These are phyloP conservation scores for Melanostoma mellinum DNA, from an alignment of 2,888 invertebrate species.

Conservation along the genomic window DNA sequence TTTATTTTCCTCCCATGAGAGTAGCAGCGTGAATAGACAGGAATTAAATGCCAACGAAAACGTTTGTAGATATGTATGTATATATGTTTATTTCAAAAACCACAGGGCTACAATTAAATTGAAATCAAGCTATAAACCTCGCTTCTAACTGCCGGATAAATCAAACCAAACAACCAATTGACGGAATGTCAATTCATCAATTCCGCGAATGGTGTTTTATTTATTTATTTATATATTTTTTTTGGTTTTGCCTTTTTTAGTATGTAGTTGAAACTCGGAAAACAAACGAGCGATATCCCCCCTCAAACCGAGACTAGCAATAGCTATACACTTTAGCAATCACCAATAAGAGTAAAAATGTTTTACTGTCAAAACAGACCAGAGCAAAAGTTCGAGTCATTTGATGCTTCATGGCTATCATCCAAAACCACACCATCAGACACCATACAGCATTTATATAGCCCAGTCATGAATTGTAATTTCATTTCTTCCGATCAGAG, in stretches of 20 bases:
- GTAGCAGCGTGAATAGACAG: conserved; percentile 11
- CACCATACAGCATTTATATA: neutral
- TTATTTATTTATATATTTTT: no score
- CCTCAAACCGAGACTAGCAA: no score
- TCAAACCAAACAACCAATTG: conserved; percentile 49
- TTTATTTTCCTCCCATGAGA: conserved; percentile 19
- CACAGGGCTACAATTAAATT: conserved; percentile 55
- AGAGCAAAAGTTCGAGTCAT: neutral
- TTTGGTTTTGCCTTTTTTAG: neutral
- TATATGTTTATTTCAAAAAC: conserved; percentile 1
- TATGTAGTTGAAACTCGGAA: conserved; percentile 3
- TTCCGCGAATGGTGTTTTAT: conserved; percentile 18
- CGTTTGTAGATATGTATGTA: neutral
- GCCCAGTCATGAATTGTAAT: conserved; percentile 34
- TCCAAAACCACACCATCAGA: neutral
- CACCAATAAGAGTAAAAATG: no score
- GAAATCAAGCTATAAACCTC: conserved; percentile 62
- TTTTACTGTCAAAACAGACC: no score
- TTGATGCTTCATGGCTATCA: neutral
- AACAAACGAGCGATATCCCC: neutral
- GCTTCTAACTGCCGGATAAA: conserved; percentile 54
- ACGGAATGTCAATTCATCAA: conserved; percentile 42
- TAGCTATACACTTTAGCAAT: no score
- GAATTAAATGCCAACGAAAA: neutral
- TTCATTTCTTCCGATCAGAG: conserved; percentile 35